Percentiles rank a stretch among this genome's conserved stretches.
Conservation (phyloP, 2,797 vertebrate genomes). For the Xenentodon cancila region DNA sequence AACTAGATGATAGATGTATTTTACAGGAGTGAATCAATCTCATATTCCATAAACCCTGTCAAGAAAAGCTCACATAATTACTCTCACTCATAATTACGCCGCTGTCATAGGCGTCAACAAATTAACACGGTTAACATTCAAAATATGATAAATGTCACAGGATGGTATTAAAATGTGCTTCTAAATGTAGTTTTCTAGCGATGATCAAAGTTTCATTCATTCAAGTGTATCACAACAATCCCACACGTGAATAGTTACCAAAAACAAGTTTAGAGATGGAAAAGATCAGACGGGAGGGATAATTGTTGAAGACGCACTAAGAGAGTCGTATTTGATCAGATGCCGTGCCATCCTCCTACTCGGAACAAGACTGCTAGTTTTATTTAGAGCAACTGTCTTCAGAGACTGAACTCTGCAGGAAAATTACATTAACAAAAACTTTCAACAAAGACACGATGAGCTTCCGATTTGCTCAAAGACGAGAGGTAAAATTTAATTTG, state of each 20-base stretch:
- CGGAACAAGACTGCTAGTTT: neutral
- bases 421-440: neutral
- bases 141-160: slow-evolving; percentile 20
- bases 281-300: slow-evolving; percentile 1
- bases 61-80: slow-evolving; percentile 18
- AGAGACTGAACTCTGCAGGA: slow-evolving; percentile 1
- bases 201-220: neutral
- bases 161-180: slow-evolving; percentile 2
- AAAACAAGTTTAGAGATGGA: neutral
- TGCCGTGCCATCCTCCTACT: neutral
- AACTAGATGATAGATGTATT: neutral
- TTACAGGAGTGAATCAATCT: slow-evolving; percentile 28
- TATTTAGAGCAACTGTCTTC: slow-evolving; percentile 4
- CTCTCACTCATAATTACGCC: slow-evolving; percentile 12
- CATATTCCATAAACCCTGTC: slow-evolving; percentile 4
- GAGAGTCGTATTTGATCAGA: slow-evolving; percentile 22
- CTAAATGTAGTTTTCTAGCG: slow-evolving; percentile 1
- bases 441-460: too few relatives aligned
- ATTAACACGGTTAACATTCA: slow-evolving; percentile 28
- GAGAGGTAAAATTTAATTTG: too few relatives aligned
- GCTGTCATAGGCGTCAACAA: neutral
- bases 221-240: slow-evolving; percentile 13
- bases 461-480: too few relatives aligned
- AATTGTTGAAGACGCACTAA: neutral
- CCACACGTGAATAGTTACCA: neutral